phyloP scores from a whole-genome alignment of 2,797 vertebrate species.

The Pangasius macronema region DNA sequence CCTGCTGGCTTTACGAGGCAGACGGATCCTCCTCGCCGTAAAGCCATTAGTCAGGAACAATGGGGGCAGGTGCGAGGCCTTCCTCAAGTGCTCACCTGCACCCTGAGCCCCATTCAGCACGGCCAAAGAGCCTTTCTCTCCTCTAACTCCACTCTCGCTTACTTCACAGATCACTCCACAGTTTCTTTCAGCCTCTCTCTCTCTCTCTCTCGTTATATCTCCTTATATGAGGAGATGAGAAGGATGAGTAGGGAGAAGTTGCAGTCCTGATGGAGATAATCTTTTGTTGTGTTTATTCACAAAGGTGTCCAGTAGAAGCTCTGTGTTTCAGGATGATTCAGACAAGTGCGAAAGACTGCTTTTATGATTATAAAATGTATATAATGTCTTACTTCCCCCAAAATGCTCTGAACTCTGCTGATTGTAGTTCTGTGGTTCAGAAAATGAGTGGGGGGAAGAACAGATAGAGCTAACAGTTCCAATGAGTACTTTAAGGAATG shows the following conservation, averaged over 20 bases:
- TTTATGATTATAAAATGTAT: neutral
- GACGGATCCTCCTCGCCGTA: slow-evolving; percentile 75
- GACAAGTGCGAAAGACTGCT: neutral
- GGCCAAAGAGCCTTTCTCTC: slow-evolving; percentile 71
- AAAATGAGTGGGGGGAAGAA: neutral
- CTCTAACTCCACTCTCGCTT: slow-evolving; percentile 48
- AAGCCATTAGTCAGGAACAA: slow-evolving; percentile 79
- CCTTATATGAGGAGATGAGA: neutral
- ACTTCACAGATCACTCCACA: slow-evolving; percentile 39
- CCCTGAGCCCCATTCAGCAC: slow-evolving; percentile 69
- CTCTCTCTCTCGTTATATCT: neutral
- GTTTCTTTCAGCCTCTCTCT: slow-evolving; percentile 11
- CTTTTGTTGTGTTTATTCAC: neutral
- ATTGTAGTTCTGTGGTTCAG: neutral
- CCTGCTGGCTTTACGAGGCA: slow-evolving; percentile 76
- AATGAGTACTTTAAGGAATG: neutral
- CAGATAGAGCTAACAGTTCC: neutral
- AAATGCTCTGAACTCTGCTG: neutral
- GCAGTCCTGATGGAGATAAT: neutral
- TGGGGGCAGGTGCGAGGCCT: slow-evolving; percentile 77
- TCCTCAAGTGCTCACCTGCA: slow-evolving; percentile 81
- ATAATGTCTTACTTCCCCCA: neutral
- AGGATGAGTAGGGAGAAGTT: neutral
- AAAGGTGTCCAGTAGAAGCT: neutral
- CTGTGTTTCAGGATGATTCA: neutral